Percentiles rank a stretch among this genome's conserved stretches.
phyloP scores from a whole-genome alignment of 2,113 vertebrate species.

The Megaceryle torquata region DNA sequence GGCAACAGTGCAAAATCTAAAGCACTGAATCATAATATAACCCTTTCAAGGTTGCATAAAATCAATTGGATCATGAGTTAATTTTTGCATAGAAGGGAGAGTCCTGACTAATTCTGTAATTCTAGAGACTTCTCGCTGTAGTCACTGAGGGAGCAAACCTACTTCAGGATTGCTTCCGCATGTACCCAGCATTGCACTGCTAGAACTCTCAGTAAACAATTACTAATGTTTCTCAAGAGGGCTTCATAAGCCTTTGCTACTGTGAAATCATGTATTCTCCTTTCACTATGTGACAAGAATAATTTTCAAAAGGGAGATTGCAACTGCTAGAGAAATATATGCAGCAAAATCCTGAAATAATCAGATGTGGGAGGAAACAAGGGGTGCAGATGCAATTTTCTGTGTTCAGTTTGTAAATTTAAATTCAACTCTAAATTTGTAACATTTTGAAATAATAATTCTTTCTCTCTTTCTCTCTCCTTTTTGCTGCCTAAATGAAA shows the following conservation, averaged over 20 bases:
- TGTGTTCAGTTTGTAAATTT: slow-evolving; percentile 12
- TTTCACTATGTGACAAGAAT: not conserved
- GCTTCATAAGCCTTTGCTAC: not conserved
- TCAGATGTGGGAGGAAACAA: not conserved
- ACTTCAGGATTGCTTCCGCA: not conserved
- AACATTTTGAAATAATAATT: slow-evolving; percentile 33
- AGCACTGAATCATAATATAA: not conserved
- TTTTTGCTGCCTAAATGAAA: slow-evolving; percentile 35
- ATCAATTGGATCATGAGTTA: slow-evolving; percentile 9
- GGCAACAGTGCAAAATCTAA: not conserved
- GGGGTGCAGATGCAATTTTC: not conserved
- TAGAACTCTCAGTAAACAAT: not conserved
- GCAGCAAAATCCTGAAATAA: not conserved
- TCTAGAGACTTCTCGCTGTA: not conserved
- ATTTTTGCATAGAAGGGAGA: not conserved
- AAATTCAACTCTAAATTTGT: slow-evolving; percentile 3
- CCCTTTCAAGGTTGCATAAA: slow-evolving; percentile 28
- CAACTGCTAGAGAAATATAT: not conserved
- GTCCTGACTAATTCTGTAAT: not conserved
- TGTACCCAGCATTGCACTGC: not conserved
- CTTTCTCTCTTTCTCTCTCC: slow-evolving; percentile 35
- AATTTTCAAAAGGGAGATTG: not conserved
- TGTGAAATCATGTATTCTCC: not conserved
- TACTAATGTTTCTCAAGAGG: not conserved
- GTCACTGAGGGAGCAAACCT: not conserved